Evolutionary conservation across 2,888 invertebrate genomes (phyloP), one percentile per base, ranked within the genome.

Genomic region (Galerucella nymphaeae): DNA sequence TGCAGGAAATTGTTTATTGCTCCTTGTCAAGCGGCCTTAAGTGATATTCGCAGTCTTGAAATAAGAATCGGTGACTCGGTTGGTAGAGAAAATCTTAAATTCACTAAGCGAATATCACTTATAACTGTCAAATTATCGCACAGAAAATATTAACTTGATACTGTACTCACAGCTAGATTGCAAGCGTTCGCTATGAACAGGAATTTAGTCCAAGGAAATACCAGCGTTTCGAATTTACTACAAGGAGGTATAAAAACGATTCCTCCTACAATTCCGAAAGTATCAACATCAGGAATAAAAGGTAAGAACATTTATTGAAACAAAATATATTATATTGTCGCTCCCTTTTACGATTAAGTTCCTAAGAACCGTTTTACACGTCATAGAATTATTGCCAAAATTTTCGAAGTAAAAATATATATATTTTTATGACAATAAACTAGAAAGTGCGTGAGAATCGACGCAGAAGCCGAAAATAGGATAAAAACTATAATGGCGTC

Each of bases 181-280:
- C 82, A 83, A 76, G 77, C 77, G 53, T 75, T 82, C 77, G 78
- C 80, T 65, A 74, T 83, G 74, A 80, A 79, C 61, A 79, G 82
- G 66, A 80, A 81, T 38, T 73, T 81, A 45, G 71, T 80, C 14
- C 79, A 81, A 66, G 75, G 78, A 57, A 71, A 74, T 38, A 68
- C 83, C 42, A 82, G 77, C 65, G 75, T 85, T 42, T 83, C 84
- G 2, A 82, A 80, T 65, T 77, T 85, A 10, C 76, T 85, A 57
- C 83, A 83, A 77, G 82, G 83, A 18, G 83, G 83, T 6, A 80
- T 83, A 8, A 83, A 83, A 75, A 82, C 83, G 2, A 79, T 82
- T 45, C 81, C 81, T 20, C 80, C 83, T 5, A 75, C 76, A 2
- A 76, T 78, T 59, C 76, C 81, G 4, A 82, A 80, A 72, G 71